Evolutionary conservation across 2,797 vertebrate species (phyloP), one percentile per base, ranked within the genome.

Genomic region (Leuciscus waleckii): DNA sequence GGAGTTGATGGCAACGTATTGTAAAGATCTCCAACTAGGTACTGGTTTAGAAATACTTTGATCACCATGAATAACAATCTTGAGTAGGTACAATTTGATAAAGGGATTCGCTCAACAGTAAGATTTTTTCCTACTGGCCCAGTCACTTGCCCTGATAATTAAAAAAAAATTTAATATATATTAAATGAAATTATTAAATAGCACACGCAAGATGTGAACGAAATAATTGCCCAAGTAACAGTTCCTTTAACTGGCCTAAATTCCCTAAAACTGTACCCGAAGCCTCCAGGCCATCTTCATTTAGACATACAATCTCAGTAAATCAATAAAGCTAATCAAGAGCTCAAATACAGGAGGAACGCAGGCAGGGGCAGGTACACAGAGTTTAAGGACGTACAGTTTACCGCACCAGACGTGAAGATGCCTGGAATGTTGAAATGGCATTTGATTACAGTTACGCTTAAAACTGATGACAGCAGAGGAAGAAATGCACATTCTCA

Each of bases 401-500:
- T 75, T 74, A 39, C 61, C 6, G 9, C 71, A 67, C 58, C 61
- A 67, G 19, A 65, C 16, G 3, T 69, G 21, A 71, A 63, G 23
- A 37, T 70, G 65, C 37, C 26, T 70, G 7, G 37, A 78, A 68
- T 54, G 35, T 78, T 78, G 63, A 37, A 82, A 81, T 71, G 83
- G 83, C 67, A 61, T 87, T 79, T 84, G 82, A 88, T 88, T 78
- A 84, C 82, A 79, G 67, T 73, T 84, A 82, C 9, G 41, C 14
- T 58, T 82, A 71, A 89, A 89, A 84, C 46, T 82, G 84, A 86
- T 89, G 82, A 86, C 81, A 81, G 80, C 56, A 75, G 61, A 86
- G 85, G 73, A 79, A 85, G 74, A 65, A 82, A 83, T 83, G 63
- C 81, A 79, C 84, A 54, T 86, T 82, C 86, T 85, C 76, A 83